Conservation (phyloP, 2,888 invertebrate species). For the Theretra japonica region DNA sequence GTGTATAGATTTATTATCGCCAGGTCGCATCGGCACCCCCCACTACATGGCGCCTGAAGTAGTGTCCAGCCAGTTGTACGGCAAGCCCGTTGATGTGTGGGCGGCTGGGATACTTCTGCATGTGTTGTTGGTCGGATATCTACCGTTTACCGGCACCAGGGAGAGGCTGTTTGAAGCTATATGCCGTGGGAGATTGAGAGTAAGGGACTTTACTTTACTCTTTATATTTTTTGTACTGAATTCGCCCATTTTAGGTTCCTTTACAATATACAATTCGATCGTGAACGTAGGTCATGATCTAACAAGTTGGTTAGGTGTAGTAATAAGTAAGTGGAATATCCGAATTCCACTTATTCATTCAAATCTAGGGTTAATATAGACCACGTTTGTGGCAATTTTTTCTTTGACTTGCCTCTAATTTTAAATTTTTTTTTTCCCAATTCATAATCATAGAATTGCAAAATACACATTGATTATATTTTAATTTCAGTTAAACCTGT, state of each 20-base stretch:
- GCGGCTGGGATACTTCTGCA: constrained; percentile 97
- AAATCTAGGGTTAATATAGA: not conserved
- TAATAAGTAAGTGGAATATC: too few species aligned
- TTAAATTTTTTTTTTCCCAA: too few species aligned
- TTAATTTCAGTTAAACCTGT: too few species aligned
- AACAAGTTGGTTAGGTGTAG: not conserved
- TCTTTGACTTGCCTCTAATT: too few species aligned
- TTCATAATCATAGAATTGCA: too few species aligned
- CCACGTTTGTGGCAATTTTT: too few species aligned
- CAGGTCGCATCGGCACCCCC: constrained; percentile 97
- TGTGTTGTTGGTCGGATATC: constrained; percentile 95
- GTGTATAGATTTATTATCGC: not conserved
- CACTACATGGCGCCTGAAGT: constrained; percentile 99
- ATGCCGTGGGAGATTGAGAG: constrained; percentile 92
- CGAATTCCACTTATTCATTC: too few species aligned
- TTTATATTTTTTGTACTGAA: too few species aligned
- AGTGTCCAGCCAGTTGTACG: constrained; percentile 94
- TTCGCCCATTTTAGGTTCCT: too few species aligned
- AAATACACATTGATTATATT: too few species aligned
- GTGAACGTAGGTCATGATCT: not conserved
- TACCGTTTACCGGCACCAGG: constrained; percentile 98
- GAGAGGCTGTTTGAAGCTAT: constrained; percentile 97
- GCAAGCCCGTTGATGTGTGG: constrained; percentile 99
- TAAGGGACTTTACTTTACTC: too few species aligned
- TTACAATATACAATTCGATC: too few species aligned